Percentiles rank a stretch among this genome's conserved stretches.
These are phyloP conservation scores for Oreochromis mossambicus DNA, from an alignment of 2,797 vertebrate genomes.

Conservation along the genomic window DNA sequence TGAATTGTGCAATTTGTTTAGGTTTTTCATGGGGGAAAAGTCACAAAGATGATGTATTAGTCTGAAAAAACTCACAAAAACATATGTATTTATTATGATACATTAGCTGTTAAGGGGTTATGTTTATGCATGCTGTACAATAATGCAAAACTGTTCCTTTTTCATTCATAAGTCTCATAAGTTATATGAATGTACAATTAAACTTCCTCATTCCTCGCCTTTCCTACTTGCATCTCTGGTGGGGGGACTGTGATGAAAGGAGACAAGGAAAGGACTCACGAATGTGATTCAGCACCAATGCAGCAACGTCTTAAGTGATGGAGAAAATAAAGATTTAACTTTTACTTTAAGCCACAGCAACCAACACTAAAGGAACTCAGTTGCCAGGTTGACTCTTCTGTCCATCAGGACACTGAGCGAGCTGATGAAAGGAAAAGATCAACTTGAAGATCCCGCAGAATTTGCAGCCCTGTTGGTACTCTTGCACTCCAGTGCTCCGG, in stretches of 20 bases:
- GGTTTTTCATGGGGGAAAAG: background rate
- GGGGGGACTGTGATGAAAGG: background rate
- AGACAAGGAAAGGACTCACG: background rate
- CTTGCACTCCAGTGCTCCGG: background rate
- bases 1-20: background rate
- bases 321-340: background rate
- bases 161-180: background rate
- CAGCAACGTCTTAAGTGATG: background rate
- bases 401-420: background rate
- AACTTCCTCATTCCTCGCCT: background rate
- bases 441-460: background rate
- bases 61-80: background rate
- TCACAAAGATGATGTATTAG: background rate
- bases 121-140: background rate
- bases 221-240: background rate
- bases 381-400: background rate
- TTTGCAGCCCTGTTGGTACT: too few species aligned
- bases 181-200: background rate
- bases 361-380: background rate
- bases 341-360: background rate
- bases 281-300: background rate
- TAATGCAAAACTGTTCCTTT: background rate
- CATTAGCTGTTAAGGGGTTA: background rate
- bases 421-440: background rate
- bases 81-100: background rate